Evolutionary conservation across 2,113 vertebrate species (phyloP), one percentile per base, ranked within the genome.

Genomic region (Trematomus loennbergii): DNA sequence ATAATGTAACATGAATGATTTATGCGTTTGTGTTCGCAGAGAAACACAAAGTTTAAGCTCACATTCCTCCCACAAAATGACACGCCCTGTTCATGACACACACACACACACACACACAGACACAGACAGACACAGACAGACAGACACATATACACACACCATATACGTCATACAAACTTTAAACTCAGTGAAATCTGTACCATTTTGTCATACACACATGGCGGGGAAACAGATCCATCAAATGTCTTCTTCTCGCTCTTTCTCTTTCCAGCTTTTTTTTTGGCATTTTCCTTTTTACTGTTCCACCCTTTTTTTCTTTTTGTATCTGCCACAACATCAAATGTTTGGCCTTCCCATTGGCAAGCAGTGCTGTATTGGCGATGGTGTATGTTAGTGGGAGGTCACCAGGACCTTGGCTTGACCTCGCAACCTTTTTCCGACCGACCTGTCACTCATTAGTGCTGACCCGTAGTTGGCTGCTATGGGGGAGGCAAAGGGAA

Each of bases 361-460:
- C 45, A 3, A 72, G 67, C 45, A 79, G 20, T 36, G 57, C 18
- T 40, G 48, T 18, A 0, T 78, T 63, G 58, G 70, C 12, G 5
- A 29, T 53, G 20, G 72, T 63, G 72, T 74, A 33, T 58, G 49
- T 73, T 62, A 53, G 74, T 0, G 12, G 50, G 74, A 84, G 65
- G 76, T 72, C 69, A 77, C 73, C 5, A 62, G 70, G 77, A 90
- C 82, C 71, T 84, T 82, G 74, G 74, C 43, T 54, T 85, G 88
- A 89, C 88, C 66, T 52, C 8, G 48, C 69, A 49, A 75, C 70
- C 72, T 60, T 18, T 62, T 61, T 53, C 29, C 3, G 45, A 84
- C 67, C 29, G 60, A 88, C 87, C 84, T 70, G 63, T 62, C 53
- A 83, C 86, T 92, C 90, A 93, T 94, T 94, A 92, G 91, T 48